Percentiles rank a stretch among this genome's conserved stretches.
Evolutionary conservation across 2,797 vertebrate genomes (phyloP).

Genomic region (Orientallactaga sibirica): DNA sequence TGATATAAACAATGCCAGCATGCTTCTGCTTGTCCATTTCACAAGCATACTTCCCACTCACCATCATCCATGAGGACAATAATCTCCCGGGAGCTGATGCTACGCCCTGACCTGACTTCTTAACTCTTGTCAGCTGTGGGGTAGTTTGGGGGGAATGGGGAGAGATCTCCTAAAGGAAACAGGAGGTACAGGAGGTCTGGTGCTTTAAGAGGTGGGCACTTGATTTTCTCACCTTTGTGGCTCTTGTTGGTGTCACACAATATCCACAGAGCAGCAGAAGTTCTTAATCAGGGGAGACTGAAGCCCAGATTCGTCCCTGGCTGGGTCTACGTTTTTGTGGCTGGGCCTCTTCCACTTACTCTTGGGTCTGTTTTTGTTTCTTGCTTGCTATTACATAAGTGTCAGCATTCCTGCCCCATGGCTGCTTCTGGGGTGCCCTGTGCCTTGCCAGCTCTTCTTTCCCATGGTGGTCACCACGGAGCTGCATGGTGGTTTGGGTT

Average conservation of each 20-base stretch:
- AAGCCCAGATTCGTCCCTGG: background rate
- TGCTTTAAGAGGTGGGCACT: background rate
- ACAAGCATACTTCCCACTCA: background rate
- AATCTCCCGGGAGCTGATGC: background rate
- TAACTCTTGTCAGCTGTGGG: accelerated
- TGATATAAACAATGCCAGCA: background rate
- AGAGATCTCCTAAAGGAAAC: background rate
- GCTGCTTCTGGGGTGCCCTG: background rate
- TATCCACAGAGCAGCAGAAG: background rate
- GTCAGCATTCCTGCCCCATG: background rate
- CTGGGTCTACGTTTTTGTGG: background rate
- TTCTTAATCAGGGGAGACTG: background rate
- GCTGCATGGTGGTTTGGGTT: background rate
- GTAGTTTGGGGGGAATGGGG: background rate
- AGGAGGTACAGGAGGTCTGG: background rate
- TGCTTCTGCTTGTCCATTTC: background rate
- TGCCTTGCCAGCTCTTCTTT: background rate
- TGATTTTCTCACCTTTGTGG: background rate
- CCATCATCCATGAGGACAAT: background rate
- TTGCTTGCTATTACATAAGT: background rate
- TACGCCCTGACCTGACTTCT: background rate
- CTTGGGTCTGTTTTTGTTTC: background rate
- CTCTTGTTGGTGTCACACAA: background rate
- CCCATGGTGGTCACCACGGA: background rate
- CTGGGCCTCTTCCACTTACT: background rate